Percentiles rank a stretch among this genome's conserved stretches.
Conservation (phyloP, 64 coral and sea anemone species). For the Astreopora myriophthalma region DNA sequence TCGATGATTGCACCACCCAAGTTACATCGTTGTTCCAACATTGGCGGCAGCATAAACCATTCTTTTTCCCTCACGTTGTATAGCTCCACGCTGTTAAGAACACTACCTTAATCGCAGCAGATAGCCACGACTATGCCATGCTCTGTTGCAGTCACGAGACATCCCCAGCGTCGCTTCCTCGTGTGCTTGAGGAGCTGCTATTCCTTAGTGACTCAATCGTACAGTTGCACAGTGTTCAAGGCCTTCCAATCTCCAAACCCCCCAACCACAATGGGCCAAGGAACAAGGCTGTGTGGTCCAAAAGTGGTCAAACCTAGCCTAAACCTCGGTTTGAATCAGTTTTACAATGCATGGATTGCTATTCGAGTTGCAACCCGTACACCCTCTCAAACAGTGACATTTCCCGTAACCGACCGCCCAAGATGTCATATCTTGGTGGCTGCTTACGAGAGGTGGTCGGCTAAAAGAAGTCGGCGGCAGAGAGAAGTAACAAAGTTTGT, state of each 20-base stretch:
- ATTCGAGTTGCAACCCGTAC: no score
- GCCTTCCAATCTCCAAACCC: constrained; percentile 91
- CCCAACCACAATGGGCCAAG: constrained; percentile 75
- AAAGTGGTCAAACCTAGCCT: no score
- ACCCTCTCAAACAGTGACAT: no score
- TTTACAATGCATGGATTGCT: no score
- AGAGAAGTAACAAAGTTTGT: no score
- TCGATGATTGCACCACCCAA: constrained; percentile 78
- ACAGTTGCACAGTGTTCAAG: constrained; percentile 84
- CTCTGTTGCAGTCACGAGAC: constrained; percentile 63
- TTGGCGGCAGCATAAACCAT: constrained; percentile 78
- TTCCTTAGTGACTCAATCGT: constrained; percentile 81
- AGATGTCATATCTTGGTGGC: no score
- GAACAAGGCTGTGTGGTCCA: no score
- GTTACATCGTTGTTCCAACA: constrained; percentile 81
- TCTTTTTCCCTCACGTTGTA: constrained; percentile 78
- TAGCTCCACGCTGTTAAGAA: constrained; percentile 76
- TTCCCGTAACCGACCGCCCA: no score
- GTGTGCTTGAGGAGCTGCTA: constrained; percentile 77
- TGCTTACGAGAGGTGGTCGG: no score
- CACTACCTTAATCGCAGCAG: constrained; percentile 85
- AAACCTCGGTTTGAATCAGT: no score
- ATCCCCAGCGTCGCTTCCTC: constrained; percentile 91
- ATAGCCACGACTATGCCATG: constrained; percentile 81
- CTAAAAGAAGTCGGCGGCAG: no score